These are phyloP conservation scores for Brenthis hecate DNA, from an alignment of 2,888 invertebrate genomes.

Conservation along the genomic window DNA sequence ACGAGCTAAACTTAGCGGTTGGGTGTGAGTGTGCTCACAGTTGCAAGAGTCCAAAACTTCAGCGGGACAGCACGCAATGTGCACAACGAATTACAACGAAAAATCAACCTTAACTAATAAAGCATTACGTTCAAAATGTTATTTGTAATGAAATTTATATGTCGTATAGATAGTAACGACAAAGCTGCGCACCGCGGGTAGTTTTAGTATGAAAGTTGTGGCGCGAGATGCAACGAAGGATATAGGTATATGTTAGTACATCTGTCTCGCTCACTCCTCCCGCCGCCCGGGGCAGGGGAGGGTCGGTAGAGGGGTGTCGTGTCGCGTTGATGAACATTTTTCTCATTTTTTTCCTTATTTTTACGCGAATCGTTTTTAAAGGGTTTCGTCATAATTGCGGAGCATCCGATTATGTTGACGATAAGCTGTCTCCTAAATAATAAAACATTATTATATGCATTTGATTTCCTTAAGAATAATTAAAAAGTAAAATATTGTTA, in stretches of 20 bases:
- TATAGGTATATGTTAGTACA: conserved; percentile 52
- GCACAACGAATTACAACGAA: conserved; percentile 29
- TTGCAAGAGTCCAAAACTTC: conserved; percentile 76
- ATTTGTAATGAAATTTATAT: conserved; percentile 38
- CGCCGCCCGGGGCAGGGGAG: conserved; percentile 69
- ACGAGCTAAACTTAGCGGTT: conserved; percentile 74
- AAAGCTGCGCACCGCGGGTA: conserved; percentile 76
- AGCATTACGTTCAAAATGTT: conserved; percentile 39
- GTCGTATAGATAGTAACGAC: conserved; percentile 44
- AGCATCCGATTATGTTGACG: conserved; percentile 73
- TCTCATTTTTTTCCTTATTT: conserved; percentile 80
- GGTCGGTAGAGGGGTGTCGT: conserved; percentile 63
- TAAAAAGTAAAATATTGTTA: background rate
- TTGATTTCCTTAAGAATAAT: conserved; percentile 20
- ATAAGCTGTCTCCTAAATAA: conserved; percentile 53
- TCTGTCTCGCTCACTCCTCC: conserved; percentile 64
- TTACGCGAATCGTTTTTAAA: conserved; percentile 82
- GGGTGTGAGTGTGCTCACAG: conserved; percentile 66
- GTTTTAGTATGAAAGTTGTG: conserved; percentile 79
- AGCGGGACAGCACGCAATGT: conserved; percentile 46
- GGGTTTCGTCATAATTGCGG: conserved; percentile 82
- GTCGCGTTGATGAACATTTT: conserved; percentile 83
- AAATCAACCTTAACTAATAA: conserved; percentile 25
- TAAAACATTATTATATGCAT: conserved; percentile 21
- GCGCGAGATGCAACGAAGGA: conserved; percentile 74